Percentiles rank a stretch among this genome's conserved stretches.
These are phyloP conservation scores for Premnoplex brunnescens DNA, from an alignment of 2,797 vertebrate species.

Conservation along the genomic window DNA sequence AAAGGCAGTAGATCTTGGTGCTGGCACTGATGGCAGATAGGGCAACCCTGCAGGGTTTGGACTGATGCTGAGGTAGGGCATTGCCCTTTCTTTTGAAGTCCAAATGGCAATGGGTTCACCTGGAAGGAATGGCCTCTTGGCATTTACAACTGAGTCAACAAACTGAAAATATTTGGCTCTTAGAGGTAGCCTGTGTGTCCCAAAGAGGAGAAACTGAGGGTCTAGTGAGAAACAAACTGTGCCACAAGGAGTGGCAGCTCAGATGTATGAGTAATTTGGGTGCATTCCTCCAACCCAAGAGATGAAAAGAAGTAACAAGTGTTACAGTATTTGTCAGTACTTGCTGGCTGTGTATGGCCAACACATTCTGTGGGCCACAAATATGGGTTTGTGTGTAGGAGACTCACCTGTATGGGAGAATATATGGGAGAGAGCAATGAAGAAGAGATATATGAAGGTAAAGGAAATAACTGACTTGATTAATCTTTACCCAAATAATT, in stretches of 20 bases:
- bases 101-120: neutral
- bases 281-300: neutral
- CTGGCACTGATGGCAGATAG: neutral
- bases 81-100: neutral
- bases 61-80: too few relatives aligned
- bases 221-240: neutral
- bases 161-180: neutral
- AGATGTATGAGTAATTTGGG: neutral
- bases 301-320: neutral
- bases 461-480: neutral
- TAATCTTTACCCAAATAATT: neutral
- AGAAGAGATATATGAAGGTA: neutral
- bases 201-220: neutral
- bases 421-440: neutral
- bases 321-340: neutral
- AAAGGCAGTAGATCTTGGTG: neutral
- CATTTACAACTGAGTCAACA: neutral
- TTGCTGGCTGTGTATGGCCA: neutral
- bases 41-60: neutral
- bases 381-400: fast-evolving
- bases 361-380: neutral
- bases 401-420: neutral
- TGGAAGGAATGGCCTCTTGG: neutral
- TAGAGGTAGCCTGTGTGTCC: neutral
- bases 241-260: neutral